Evolutionary conservation across 2,888 invertebrate genomes (phyloP).

Genomic region (Melieria omissa): DNA sequence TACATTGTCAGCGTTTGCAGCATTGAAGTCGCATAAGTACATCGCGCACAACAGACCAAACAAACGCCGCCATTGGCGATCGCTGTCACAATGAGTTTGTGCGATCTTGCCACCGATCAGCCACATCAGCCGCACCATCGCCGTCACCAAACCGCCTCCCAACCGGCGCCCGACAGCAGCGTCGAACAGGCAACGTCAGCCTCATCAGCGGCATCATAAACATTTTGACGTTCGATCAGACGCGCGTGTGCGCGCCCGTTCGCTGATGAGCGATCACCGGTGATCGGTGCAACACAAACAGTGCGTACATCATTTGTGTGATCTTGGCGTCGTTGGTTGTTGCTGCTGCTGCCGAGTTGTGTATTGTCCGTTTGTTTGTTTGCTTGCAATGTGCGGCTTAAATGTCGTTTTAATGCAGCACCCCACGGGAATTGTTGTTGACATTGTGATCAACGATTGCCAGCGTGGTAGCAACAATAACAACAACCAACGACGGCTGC

Average conservation of each 20-base stretch:
- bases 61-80: too few species aligned
- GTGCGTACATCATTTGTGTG: constrained; percentile 29
- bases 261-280: neutral
- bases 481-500: too few species aligned
- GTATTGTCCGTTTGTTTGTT: constrained; percentile 34
- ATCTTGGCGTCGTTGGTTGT: constrained; percentile 24
- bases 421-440: constrained; percentile 42
- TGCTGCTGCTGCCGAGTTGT: constrained; percentile 23
- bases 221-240: constrained; percentile 27
- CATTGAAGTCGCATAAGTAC: too few species aligned
- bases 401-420: constrained; percentile 46
- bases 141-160: too few species aligned
- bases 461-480: neutral
- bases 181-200: too few species aligned
- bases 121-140: too few species aligned
- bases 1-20: too few species aligned
- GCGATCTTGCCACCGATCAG: too few species aligned
- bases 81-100: too few species aligned
- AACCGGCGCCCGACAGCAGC: too few species aligned
- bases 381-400: constrained; percentile 40
- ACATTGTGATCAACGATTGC: constrained; percentile 16
- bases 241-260: too few species aligned
- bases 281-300: constrained; percentile 5
- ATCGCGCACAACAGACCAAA: too few species aligned
- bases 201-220: constrained; percentile 22